Evolutionary conservation across 2,888 invertebrate species (phyloP).

Genomic region (Leuctra nigra): DNA sequence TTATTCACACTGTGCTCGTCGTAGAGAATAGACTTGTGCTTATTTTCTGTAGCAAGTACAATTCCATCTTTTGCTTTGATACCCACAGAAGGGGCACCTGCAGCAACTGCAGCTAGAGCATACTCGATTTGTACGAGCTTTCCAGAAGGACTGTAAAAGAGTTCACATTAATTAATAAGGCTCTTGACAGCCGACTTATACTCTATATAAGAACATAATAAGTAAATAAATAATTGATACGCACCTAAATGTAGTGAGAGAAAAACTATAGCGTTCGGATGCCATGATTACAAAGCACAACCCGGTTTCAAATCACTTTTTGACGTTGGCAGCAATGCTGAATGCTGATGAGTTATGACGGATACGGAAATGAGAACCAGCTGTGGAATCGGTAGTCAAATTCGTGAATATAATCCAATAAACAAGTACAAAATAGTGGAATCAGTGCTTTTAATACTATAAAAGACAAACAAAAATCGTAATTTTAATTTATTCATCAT

Average conservation of each 20-base stretch:
- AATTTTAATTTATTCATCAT: too few relatives aligned
- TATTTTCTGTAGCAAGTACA: slow-evolving; percentile 97
- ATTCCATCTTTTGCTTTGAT: slow-evolving; percentile 98
- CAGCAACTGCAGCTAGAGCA: slow-evolving; percentile 96
- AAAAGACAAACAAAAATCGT: too few relatives aligned
- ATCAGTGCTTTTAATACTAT: too few relatives aligned
- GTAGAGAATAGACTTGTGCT: slow-evolving; percentile 92
- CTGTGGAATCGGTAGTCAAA: too few relatives aligned
- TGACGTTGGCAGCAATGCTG: neutral
- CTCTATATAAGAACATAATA: too few relatives aligned
- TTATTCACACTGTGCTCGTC: slow-evolving; percentile 97
- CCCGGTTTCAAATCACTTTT: slow-evolving; percentile 19
- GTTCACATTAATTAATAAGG: too few relatives aligned
- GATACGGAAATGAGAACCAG: too few relatives aligned
- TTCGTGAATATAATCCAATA: too few relatives aligned
- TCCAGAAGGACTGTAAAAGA: slow-evolving; percentile 85
- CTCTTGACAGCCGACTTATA: too few relatives aligned
- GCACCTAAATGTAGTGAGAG: slow-evolving; percentile 80
- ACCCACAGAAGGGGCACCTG: slow-evolving; percentile 97
- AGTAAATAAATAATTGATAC: too few relatives aligned
- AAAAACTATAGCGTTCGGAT: slow-evolving; percentile 95
- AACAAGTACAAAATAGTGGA: too few relatives aligned
- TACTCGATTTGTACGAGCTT: slow-evolving; percentile 99
- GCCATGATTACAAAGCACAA: slow-evolving; percentile 70
- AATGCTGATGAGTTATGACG: too few relatives aligned